Percentiles rank a stretch among this genome's conserved stretches.
Conservation (phyloP, 2,888 invertebrate genomes). For the Epirrhoe tristata region DNA sequence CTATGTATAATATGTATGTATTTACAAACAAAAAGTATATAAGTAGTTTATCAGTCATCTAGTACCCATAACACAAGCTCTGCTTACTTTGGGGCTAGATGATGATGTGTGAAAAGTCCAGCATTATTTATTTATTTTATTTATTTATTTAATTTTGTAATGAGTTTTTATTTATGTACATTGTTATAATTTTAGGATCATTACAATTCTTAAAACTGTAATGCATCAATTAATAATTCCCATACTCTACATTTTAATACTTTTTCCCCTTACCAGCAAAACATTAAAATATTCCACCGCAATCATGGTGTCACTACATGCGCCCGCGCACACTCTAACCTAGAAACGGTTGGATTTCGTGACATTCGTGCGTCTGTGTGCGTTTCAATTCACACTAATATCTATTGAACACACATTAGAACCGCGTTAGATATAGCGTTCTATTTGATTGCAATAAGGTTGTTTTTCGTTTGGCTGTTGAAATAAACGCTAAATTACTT, state of each 20-base stretch:
- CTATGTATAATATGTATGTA: no score
- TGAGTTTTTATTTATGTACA: no score
- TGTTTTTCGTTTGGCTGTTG: slow-evolving; percentile 47
- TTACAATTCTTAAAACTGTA: no score
- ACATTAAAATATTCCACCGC: slow-evolving; percentile 27
- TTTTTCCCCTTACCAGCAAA: neutral
- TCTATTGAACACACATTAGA: slow-evolving; percentile 54
- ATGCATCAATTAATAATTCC: no score
- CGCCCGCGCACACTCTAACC: slow-evolving; percentile 80
- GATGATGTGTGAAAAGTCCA: no score
- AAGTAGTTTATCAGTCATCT: no score
- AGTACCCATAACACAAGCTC: no score
- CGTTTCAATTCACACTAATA: slow-evolving; percentile 62
- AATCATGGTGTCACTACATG: slow-evolving; percentile 60
- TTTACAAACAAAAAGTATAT: no score
- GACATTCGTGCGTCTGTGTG: slow-evolving; percentile 72
- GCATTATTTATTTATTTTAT: no score
- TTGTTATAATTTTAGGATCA: no score
- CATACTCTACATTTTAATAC: neutral
- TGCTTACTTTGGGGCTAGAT: no score
- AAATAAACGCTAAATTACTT: slow-evolving; percentile 53
- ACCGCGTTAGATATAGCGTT: slow-evolving; percentile 34
- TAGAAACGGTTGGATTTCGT: slow-evolving; percentile 83
- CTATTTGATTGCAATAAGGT: slow-evolving; percentile 38
- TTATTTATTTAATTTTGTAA: no score